Percentiles rank a stretch among this genome's conserved stretches.
These are phyloP conservation scores for Matsumyia berberina DNA, from an alignment of 2,888 invertebrate species.

Conservation along the genomic window DNA sequence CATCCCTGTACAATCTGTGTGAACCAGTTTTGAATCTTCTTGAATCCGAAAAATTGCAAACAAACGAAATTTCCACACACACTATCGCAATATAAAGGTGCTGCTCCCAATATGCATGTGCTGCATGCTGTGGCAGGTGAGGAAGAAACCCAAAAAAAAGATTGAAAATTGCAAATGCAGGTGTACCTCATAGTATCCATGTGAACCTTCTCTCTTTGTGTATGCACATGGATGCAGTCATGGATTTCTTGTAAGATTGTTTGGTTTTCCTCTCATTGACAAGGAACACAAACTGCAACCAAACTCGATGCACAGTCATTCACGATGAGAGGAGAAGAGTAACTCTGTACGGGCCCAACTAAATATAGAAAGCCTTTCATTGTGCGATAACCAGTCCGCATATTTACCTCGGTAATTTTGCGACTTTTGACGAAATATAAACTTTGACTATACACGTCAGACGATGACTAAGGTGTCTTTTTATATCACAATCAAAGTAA, in stretches of 20 bases:
- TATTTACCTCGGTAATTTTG: background rate
- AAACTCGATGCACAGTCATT: slow-evolving; percentile 3
- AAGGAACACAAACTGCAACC: slow-evolving; percentile 15
- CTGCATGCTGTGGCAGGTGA: slow-evolving; percentile 60
- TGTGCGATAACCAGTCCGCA: background rate
- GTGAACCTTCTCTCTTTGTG: slow-evolving; percentile 33
- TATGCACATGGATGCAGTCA: slow-evolving; percentile 8
- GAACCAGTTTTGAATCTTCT: slow-evolving; percentile 45
- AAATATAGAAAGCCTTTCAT: slow-evolving; percentile 24
- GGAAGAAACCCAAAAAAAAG: slow-evolving; percentile 30
- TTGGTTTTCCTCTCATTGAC: slow-evolving; percentile 29
- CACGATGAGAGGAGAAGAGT: background rate
- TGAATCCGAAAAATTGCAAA: slow-evolving; percentile 22
- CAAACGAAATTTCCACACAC: slow-evolving; percentile 9
- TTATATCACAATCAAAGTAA: slow-evolving; percentile 9
- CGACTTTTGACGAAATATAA: slow-evolving; percentile 8
- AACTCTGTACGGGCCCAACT: background rate
- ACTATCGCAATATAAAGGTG: slow-evolving; percentile 28
- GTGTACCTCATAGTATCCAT: slow-evolving; percentile 48
- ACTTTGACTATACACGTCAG: background rate
- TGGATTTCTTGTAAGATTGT: slow-evolving; percentile 38
- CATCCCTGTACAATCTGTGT: slow-evolving; percentile 11
- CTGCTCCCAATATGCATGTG: slow-evolving; percentile 14
- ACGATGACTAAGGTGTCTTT: slow-evolving; percentile 19
- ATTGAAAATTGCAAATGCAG: slow-evolving; percentile 57